phyloP scores from a whole-genome alignment of 2,888 invertebrate genomes.

The Empis stercorea region DNA sequence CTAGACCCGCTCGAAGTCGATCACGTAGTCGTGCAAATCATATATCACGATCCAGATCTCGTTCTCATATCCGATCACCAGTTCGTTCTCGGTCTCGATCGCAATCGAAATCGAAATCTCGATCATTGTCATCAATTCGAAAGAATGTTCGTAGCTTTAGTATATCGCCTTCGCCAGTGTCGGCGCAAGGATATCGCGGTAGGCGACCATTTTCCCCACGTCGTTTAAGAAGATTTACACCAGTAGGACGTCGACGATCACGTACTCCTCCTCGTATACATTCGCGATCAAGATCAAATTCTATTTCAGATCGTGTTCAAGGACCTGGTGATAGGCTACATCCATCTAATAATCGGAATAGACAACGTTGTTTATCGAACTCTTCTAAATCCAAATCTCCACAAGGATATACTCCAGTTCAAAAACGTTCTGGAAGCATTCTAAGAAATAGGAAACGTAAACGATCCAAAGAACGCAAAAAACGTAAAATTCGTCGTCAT shows the following conservation, averaged over 20 bases:
- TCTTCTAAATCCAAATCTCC: conserved; percentile 18
- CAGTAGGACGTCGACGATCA: conserved; percentile 16
- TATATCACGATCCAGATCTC: conserved; percentile 29
- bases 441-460: conserved; percentile 4
- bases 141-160: conserved; percentile 24
- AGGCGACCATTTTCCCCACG: conserved; percentile 20
- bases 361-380: background rate
- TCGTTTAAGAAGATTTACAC: conserved; percentile 11
- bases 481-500: background rate
- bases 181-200: conserved; percentile 14
- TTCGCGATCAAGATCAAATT: conserved; percentile 30
- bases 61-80: conserved; percentile 12
- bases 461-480: conserved; percentile 12
- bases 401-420: background rate
- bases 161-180: conserved; percentile 27
- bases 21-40: conserved; percentile 20
- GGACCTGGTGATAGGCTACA: background rate
- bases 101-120: conserved; percentile 11
- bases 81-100: conserved; percentile 14
- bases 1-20: conserved; percentile 34
- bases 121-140: conserved; percentile 19
- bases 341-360: background rate
- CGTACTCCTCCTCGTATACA: conserved; percentile 21
- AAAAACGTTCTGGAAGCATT: background rate
- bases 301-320: background rate